These are phyloP conservation scores for Eupithecia pulchellata DNA, from an alignment of 2,888 invertebrate genomes.

Conservation along the genomic window DNA sequence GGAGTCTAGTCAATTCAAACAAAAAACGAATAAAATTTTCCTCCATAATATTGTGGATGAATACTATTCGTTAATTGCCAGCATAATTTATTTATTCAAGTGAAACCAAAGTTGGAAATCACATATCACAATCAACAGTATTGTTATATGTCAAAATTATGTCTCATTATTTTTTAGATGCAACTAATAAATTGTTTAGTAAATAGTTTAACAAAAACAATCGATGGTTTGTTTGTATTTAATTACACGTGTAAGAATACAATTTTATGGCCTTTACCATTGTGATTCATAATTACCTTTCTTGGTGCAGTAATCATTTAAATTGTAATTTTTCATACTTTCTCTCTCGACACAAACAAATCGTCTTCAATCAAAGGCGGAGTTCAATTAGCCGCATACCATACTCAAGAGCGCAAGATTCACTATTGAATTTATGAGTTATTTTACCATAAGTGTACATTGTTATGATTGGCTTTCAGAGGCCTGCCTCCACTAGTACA, in stretches of 20 bases:
- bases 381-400: slow-evolving; percentile 35
- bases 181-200: too few relatives aligned
- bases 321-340: slow-evolving; percentile 21
- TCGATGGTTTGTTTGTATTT: background rate
- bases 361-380: slow-evolving; percentile 33
- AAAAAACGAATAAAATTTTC: too few relatives aligned
- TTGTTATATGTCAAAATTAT: background rate
- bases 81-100: background rate
- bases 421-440: slow-evolving; percentile 27
- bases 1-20: too few relatives aligned
- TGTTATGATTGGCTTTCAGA: slow-evolving; percentile 45
- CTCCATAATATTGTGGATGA: too few relatives aligned
- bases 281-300: background rate
- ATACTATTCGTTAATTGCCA: background rate
- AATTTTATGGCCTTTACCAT: background rate
- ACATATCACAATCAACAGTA: too few relatives aligned
- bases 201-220: too few relatives aligned
- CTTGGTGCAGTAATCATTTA: background rate
- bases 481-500: slow-evolving; percentile 5
- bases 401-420: slow-evolving; percentile 27
- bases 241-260: slow-evolving; percentile 2
- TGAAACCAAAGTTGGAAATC: background rate
- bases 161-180: too few relatives aligned
- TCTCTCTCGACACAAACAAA: slow-evolving; percentile 24
- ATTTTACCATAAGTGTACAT: slow-evolving; percentile 35